phyloP scores from a whole-genome alignment of 2,888 invertebrate genomes.

The Orthonychiurus folsomi region DNA sequence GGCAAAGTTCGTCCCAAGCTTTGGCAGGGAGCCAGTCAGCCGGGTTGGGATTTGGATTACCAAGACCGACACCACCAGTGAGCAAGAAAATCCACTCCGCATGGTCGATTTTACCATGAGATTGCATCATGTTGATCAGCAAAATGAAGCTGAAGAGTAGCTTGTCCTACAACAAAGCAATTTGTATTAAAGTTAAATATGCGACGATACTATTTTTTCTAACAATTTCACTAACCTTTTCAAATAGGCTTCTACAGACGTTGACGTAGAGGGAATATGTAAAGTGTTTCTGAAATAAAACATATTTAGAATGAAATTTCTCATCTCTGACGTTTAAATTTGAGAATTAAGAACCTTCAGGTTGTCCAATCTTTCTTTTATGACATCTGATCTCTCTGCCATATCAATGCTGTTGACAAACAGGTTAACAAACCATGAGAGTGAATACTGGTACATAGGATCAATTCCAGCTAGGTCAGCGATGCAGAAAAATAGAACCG shows the following conservation, averaged over 20 bases:
- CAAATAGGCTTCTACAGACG: slow-evolving; percentile 86
- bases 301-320: too few relatives aligned
- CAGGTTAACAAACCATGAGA: slow-evolving; percentile 86
- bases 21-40: slow-evolving; percentile 69
- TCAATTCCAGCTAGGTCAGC: slow-evolving; percentile 80
- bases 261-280: slow-evolving; percentile 82
- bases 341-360: too few relatives aligned
- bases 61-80: slow-evolving; percentile 73
- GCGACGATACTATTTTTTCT: not conserved
- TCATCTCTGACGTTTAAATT: too few relatives aligned
- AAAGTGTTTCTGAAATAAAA: slow-evolving; percentile 69
- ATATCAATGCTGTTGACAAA: slow-evolving; percentile 78
- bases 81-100: slow-evolving; percentile 76
- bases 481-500: slow-evolving; percentile 82
- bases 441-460: slow-evolving; percentile 95
- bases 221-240: slow-evolving; percentile 54
- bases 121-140: slow-evolving; percentile 60
- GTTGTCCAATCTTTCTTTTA: slow-evolving; percentile 62
- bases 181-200: slow-evolving; percentile 16
- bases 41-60: slow-evolving; percentile 68
- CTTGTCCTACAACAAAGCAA: slow-evolving; percentile 75
- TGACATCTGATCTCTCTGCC: slow-evolving; percentile 73
- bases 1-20: slow-evolving; percentile 73
- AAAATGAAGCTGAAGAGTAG: slow-evolving; percentile 73
- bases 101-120: slow-evolving; percentile 54